Percentiles rank a stretch among this genome's conserved stretches.
phyloP scores from a whole-genome alignment of 2,113 vertebrate species.

The Apteryx owenii region DNA sequence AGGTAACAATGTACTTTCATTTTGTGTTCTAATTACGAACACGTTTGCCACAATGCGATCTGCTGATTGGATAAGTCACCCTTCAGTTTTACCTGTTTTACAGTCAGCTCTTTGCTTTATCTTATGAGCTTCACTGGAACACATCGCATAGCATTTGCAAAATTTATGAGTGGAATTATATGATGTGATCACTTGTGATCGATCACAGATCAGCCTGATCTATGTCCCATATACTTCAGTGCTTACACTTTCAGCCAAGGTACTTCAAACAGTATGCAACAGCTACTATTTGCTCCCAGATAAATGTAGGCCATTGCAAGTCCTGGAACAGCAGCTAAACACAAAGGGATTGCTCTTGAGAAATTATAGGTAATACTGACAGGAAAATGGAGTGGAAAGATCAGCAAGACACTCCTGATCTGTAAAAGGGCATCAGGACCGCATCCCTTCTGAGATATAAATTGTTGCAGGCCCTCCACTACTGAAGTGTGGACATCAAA shows the following conservation, averaged over 20 bases:
- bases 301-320: slow-evolving; percentile 10
- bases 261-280: slow-evolving; percentile 7
- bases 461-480: not conserved
- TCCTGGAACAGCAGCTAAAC: slow-evolving; percentile 8
- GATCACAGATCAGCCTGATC: not conserved
- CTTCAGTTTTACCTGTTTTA: not conserved
- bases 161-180: not conserved
- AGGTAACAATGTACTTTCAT: not conserved
- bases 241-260: not conserved
- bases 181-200: not conserved
- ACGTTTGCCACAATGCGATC: not conserved
- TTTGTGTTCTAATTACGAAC: not conserved
- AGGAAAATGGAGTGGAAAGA: not conserved
- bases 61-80: not conserved
- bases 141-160: not conserved
- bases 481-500: not conserved
- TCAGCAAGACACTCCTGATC: not conserved
- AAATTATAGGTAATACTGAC: not conserved
- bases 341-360: not conserved
- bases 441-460: not conserved
- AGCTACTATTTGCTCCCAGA: slow-evolving; percentile 14
- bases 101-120: not conserved
- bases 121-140: not conserved
- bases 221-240: not conserved
- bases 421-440: not conserved